These are phyloP conservation scores for Axea sp. DNA, from an alignment of 2,888 invertebrate species.

Conservation along the genomic window DNA sequence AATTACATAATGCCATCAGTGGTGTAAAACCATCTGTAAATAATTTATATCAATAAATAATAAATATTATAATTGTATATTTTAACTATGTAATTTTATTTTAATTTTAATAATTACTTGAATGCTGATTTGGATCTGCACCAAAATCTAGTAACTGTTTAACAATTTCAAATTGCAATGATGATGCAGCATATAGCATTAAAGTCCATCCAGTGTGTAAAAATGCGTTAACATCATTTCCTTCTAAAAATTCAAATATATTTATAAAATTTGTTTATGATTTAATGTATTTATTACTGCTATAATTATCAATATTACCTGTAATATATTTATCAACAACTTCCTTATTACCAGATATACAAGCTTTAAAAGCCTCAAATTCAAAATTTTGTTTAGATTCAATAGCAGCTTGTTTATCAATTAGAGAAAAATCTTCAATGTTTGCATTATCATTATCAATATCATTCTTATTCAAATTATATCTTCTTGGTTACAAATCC, in stretches of 20 bases:
- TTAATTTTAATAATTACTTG: constrained; percentile 63
- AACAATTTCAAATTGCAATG: constrained; percentile 81
- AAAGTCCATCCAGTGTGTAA: constrained; percentile 83
- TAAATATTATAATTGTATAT: no score
- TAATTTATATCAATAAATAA: no score
- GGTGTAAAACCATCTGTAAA: constrained; percentile 83
- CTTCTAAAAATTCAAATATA: constrained; percentile 53
- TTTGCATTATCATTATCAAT: no score
- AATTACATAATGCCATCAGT: constrained; percentile 83
- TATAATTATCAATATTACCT: constrained; percentile 60
- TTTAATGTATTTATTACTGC: no score
- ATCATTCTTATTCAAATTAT: no score
- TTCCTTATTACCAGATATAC: constrained; percentile 66
- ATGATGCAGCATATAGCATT: constrained; percentile 82
- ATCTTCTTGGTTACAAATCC: no score
- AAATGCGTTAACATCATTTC: constrained; percentile 76
- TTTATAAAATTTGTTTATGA: not conserved
- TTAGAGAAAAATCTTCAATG: constrained; percentile 3
- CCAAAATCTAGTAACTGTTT: constrained; percentile 81
- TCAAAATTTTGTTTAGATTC: constrained; percentile 22
- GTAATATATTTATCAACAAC: constrained; percentile 67
- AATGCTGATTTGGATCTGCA: constrained; percentile 81
- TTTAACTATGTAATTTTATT: not conserved
- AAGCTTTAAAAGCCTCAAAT: constrained; percentile 68
- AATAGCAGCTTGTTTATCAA: constrained; percentile 9